Conservation (phyloP, 2,113 vertebrate genomes). For the Trogon surrucura region DNA sequence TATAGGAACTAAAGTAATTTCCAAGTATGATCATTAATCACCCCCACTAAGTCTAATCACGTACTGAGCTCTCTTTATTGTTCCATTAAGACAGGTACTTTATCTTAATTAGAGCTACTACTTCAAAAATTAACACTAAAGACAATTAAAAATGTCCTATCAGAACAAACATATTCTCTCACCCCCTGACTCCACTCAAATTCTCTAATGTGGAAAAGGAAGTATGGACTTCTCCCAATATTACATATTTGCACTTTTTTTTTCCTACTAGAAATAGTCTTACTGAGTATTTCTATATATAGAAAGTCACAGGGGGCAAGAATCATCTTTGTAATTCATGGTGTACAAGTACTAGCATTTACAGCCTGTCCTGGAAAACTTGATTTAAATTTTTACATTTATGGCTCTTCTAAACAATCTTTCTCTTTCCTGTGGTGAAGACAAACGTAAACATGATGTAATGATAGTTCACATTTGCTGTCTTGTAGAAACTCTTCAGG, state of each 20-base stretch:
- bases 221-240: neutral
- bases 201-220: neutral
- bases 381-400: neutral
- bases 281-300: neutral
- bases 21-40: conserved; percentile 43
- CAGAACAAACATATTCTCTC: neutral
- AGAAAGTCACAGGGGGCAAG: neutral
- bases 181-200: neutral
- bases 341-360: neutral
- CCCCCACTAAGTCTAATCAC: neutral
- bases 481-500: neutral
- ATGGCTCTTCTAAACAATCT: neutral
- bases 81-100: conserved; percentile 37
- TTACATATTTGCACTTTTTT: neutral
- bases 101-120: conserved; percentile 29
- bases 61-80: conserved; percentile 20
- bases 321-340: neutral
- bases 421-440: neutral
- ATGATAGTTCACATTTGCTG: neutral
- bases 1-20: conserved; percentile 31
- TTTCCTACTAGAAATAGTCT: neutral
- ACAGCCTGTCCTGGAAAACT: neutral
- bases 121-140: conserved; percentile 32
- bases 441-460: neutral
- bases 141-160: neutral